Base-by-base conservation (phyloP, 2,888 invertebrate species). In the Tillus elongatus region DNA sequence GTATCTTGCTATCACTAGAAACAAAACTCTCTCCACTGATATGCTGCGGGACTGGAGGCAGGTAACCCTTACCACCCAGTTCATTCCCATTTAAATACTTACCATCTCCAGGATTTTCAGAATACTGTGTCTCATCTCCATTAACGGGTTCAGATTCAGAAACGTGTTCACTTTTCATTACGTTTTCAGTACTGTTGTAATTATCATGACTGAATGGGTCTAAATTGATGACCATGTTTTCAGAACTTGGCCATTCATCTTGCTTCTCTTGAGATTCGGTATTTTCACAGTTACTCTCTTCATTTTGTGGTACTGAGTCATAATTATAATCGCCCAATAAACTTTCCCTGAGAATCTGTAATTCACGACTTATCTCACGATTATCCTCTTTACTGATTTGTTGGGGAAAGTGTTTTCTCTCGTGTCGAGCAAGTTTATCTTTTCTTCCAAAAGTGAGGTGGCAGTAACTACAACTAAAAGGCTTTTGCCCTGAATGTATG, bases 351-450 rank as follows among this genome's bases (percentile, higher is more conserved):
- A 62, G 51, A 37, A 53, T 45, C 42, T 56, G 57, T 41, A 62
- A 42, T 38, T 63, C 62, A 15, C 57, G 54, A 3, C 54, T 52
- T 36, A 56, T 57, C 36, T 61, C 61, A 39, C 57, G 54, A n/a
- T 48, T 40, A 36, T 56, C 57, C 35, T 54, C 51, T n/a, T n/a
- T n/a, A n/a, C 6, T 19, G 24, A 8, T 19, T n/a, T 19, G 24
- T 41, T 56, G 54, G 2, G 70, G 68, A 13, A 70, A 70, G 63
- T 82, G 82, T 35, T 71, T 66, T 37, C 75, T 71, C 57, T 79
- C 76, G 61, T 82, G 82, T 42, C 79, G 71, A 30, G 74, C 54
- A 9, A 82, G 64, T 61, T 82, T 82, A 58, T 82, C 82, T 54
- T 76, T 70, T 32, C 82, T 68, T 1, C 75, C 74, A 64, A 82